phyloP scores from a whole-genome alignment of 2,888 invertebrate genomes.

The Lasius platythorax region DNA sequence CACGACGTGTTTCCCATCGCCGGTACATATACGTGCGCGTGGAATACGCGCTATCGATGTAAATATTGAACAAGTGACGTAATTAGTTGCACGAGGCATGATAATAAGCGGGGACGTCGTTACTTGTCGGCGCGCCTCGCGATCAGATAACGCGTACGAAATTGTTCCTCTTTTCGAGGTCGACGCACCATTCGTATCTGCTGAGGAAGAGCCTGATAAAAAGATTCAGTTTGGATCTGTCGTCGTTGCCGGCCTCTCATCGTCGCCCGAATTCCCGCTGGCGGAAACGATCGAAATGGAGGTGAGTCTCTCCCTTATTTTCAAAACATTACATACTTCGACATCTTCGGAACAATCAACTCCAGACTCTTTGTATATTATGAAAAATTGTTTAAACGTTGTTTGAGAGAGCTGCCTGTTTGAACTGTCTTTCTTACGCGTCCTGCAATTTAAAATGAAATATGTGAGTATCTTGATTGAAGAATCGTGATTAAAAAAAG shows the following conservation, averaged over 20 bases:
- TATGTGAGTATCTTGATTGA: not conserved
- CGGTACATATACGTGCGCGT: not conserved
- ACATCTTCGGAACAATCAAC: not conserved
- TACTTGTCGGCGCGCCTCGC: conserved; percentile 54
- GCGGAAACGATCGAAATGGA: conserved; percentile 80
- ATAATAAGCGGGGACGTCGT: conserved; percentile 67
- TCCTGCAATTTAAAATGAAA: not conserved
- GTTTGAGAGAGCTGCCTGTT: not conserved
- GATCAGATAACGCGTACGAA: conserved; percentile 70
- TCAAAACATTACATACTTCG: not conserved
- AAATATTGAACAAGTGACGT: conserved; percentile 66
- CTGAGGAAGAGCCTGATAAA: conserved; percentile 65
- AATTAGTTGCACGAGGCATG: conserved; percentile 68
- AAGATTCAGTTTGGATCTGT: conserved; percentile 54
- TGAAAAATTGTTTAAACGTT: not conserved
- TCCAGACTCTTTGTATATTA: not conserved
- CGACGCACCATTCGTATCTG: conserved; percentile 63
- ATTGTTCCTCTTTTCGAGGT: conserved; percentile 55
- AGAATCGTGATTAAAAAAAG: not conserved
- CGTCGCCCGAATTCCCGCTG: conserved; percentile 37
- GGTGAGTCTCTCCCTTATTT: conserved; percentile 70
- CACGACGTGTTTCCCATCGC: not conserved
- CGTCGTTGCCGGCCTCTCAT: conserved; percentile 30
- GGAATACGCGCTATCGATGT: conserved; percentile 32
- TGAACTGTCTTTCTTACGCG: not conserved